These are phyloP conservation scores for Nymphalis c-album DNA, from an alignment of 2,888 invertebrate species.

Conservation along the genomic window DNA sequence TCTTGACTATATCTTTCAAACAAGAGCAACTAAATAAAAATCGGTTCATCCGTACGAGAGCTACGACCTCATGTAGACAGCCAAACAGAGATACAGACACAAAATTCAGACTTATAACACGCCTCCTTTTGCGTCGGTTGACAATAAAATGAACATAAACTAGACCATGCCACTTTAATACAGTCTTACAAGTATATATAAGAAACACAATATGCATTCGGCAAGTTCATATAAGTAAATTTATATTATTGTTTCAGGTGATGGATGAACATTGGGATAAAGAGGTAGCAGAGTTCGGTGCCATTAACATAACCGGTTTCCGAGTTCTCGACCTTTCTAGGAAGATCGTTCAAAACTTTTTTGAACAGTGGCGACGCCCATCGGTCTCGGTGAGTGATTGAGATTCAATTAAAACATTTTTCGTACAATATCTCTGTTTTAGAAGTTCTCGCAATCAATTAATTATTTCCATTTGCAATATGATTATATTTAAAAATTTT, in stretches of 20 bases:
- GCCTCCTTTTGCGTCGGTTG: too few species aligned
- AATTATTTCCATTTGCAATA: too few species aligned
- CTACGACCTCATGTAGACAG: too few species aligned
- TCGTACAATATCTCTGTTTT: too few species aligned
- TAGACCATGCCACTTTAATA: slow-evolving; percentile 2
- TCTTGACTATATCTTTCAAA: too few species aligned
- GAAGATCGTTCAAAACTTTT: slow-evolving; percentile 89
- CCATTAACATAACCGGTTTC: slow-evolving; percentile 98
- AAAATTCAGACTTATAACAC: background rate
- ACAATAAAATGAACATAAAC: too few species aligned
- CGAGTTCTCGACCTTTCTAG: slow-evolving; percentile 92
- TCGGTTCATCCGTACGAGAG: too few species aligned
- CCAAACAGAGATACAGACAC: too few species aligned
- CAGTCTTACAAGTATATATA: background rate
- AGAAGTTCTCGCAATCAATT: too few species aligned
- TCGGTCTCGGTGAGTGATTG: slow-evolving; percentile 87
- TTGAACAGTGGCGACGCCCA: slow-evolving; percentile 90
- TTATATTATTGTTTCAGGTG: slow-evolving; percentile 81
- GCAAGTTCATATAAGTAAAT: slow-evolving; percentile 21
- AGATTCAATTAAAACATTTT: too few species aligned
- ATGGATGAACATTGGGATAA: slow-evolving; percentile 97
- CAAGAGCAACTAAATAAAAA: too few species aligned
- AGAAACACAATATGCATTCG: slow-evolving; percentile 6
- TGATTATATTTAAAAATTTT: too few species aligned
- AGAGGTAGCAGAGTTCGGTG: slow-evolving; percentile 95